These are phyloP conservation scores for Ranitomeya variabilis DNA, from an alignment of 2,113 vertebrate genomes.

Conservation along the genomic window DNA sequence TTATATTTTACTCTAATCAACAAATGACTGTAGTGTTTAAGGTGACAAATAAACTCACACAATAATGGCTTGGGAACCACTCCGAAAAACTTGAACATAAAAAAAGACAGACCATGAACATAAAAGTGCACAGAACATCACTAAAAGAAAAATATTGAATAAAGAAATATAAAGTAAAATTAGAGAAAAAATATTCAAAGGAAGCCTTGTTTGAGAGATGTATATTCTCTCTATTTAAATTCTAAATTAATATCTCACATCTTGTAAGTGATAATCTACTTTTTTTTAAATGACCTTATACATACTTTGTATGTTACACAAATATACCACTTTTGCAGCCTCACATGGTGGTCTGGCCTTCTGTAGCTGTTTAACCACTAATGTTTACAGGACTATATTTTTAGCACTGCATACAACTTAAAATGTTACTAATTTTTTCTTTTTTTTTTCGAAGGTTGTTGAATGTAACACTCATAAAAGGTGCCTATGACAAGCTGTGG, in stretches of 20 bases:
- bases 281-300: not conserved
- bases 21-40: too few species aligned
- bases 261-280: constrained; percentile 25
- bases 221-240: constrained; percentile 9
- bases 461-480: constrained; percentile 53
- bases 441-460: constrained; percentile 36
- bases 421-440: constrained; percentile 43
- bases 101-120: too few species aligned
- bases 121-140: too few species aligned
- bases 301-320: constrained; percentile 33
- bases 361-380: constrained; percentile 48
- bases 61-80: too few species aligned
- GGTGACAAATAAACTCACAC: too few species aligned
- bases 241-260: constrained; percentile 8
- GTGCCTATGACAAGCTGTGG: constrained; percentile 50
- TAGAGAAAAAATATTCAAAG: not conserved
- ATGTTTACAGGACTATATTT: constrained; percentile 58
- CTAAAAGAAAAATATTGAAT: not conserved
- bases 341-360: constrained; percentile 53
- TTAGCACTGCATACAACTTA: constrained; percentile 53
- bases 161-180: not conserved
- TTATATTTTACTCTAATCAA: too few species aligned
- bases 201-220: not conserved
- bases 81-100: too few species aligned
- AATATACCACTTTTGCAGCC: constrained; percentile 43